These are phyloP conservation scores for Pristionchus entomophagus DNA, from an alignment of 2,888 invertebrate species.

Conservation along the genomic window DNA sequence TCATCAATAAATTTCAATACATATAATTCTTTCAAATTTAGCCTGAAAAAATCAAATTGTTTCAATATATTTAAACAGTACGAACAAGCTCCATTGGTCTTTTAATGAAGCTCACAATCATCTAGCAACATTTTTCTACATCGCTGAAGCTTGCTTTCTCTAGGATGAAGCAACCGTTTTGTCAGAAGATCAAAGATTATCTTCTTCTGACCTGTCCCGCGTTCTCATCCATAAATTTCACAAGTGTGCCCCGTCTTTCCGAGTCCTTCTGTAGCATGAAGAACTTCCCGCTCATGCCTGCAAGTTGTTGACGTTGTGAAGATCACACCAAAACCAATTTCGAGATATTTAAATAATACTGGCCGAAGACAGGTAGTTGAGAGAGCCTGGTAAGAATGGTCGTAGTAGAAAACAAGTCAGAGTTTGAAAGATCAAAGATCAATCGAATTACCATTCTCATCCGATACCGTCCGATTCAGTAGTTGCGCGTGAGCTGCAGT, in stretches of 20 bases:
- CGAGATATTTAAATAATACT: neutral
- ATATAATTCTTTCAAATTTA: too few relatives aligned
- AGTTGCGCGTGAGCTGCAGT: conserved; percentile 24
- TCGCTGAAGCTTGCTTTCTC: too few relatives aligned
- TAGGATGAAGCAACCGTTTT: too few relatives aligned
- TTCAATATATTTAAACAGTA: too few relatives aligned
- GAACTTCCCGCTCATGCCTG: conserved; percentile 82
- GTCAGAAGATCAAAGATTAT: too few relatives aligned
- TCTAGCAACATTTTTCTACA: too few relatives aligned
- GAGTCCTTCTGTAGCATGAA: conserved; percentile 97
- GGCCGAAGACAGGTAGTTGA: neutral
- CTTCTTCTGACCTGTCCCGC: conserved; percentile 53
- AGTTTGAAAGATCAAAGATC: neutral
- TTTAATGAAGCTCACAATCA: too few relatives aligned
- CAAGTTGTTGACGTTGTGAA: too few relatives aligned
- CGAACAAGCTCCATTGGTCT: too few relatives aligned
- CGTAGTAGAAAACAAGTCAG: neutral
- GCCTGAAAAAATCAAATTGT: too few relatives aligned
- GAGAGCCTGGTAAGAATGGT: neutral
- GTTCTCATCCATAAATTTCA: conserved; percentile 73
- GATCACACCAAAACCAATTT: neutral
- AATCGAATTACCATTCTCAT: conserved; percentile 52
- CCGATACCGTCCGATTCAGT: conserved; percentile 51
- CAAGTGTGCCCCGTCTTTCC: conserved; percentile 91
- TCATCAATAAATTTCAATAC: too few relatives aligned